Conservation (phyloP, 2,888 invertebrate genomes). For the Tinea pellionella region DNA sequence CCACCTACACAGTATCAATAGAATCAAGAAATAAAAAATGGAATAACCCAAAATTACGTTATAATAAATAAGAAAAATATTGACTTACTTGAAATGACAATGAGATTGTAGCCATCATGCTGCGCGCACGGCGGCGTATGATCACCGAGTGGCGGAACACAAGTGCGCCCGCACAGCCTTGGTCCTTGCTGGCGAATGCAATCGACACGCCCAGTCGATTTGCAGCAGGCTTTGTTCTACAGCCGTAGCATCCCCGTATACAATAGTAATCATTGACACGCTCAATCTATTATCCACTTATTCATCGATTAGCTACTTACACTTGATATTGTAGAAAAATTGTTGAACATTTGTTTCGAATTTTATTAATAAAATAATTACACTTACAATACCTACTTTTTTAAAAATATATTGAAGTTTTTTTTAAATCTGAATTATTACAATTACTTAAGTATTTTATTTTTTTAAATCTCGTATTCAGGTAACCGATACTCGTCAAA, state of each 20-base stretch:
- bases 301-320: not conserved
- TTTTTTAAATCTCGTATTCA: too few relatives aligned
- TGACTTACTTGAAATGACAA: slow-evolving; percentile 5
- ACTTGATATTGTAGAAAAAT: not conserved
- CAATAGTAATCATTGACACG: not conserved
- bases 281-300: slow-evolving; percentile 1
- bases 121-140: slow-evolving; percentile 8
- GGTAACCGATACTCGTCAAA: too few relatives aligned
- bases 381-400: not conserved
- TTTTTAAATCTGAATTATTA: not conserved
- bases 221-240: slow-evolving; percentile 48
- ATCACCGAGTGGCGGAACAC: not conserved
- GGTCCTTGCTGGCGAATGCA: slow-evolving; percentile 41
- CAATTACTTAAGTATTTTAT: too few relatives aligned
- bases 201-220: slow-evolving; percentile 24
- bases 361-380: too few relatives aligned
- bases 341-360: too few relatives aligned
- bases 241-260: slow-evolving; percentile 4
- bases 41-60: not conserved
- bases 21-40: not conserved
- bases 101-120: not conserved
- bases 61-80: not conserved
- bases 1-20: not conserved
- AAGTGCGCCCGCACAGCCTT: slow-evolving; percentile 8
- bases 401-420: not conserved